Evolutionary conservation across 2,888 invertebrate species (phyloP).

Genomic region (Andrena trimmerana): DNA sequence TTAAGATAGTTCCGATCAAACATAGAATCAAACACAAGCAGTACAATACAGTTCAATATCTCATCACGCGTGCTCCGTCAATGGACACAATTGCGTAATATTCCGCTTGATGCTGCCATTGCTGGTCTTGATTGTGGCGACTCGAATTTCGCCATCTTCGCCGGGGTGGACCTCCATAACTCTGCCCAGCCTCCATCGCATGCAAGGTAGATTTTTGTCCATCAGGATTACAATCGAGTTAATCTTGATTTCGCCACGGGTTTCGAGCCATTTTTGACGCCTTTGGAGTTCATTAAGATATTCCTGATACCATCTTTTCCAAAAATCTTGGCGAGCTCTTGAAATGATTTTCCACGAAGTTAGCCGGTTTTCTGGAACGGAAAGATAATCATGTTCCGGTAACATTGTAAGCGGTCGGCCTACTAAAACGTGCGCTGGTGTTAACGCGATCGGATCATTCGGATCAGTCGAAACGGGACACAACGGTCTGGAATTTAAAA

Average conservation of each 20-base stretch:
- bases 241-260: constrained; percentile 1
- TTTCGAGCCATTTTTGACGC: neutral
- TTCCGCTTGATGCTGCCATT: neutral
- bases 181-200: neutral
- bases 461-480: constrained; percentile 12
- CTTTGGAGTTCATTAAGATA: constrained; percentile 9
- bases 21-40: no score
- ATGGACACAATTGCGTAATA: no score
- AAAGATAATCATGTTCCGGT: no score
- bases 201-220: neutral
- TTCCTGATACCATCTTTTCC: constrained; percentile 17
- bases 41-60: neutral
- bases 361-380: neutral
- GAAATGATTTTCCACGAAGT: neutral
- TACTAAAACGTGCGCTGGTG: constrained; percentile 3
- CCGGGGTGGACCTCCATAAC: neutral
- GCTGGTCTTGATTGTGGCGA: neutral
- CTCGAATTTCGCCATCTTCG: neutral
- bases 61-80: neutral
- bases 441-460: neutral
- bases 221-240: constrained; percentile 1
- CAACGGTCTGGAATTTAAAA: constrained; percentile 8
- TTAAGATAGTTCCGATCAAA: no score
- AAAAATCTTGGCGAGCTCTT: constrained; percentile 7
- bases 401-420: neutral